A percentile compares a stretch with the other conserved stretches of the same genome.
Conservation (phyloP, 2,113 vertebrate genomes). For the Petrocephalus zakoni region DNA sequence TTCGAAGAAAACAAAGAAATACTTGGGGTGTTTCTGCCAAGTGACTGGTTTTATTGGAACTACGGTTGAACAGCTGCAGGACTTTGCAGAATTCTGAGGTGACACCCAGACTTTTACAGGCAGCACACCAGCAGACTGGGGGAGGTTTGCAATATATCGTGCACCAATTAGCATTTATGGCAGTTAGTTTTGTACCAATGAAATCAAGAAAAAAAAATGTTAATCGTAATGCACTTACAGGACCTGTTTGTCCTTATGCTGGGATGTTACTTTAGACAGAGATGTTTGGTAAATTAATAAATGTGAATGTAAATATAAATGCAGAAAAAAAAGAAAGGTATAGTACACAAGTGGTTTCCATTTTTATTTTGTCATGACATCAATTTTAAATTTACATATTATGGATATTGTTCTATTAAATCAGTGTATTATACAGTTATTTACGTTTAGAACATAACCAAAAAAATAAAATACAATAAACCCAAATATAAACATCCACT, state of each 20-base stretch:
- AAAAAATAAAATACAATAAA: constrained; percentile 44
- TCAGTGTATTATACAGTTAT: constrained; percentile 89
- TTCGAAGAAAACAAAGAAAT: not conserved
- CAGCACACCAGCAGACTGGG: not conserved
- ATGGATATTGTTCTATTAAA: constrained; percentile 77
- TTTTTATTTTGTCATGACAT: constrained; percentile 94
- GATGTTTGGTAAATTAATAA: not conserved
- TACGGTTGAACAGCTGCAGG: constrained; percentile 50
- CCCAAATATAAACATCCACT: constrained; percentile 55
- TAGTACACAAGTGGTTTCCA: constrained; percentile 84
- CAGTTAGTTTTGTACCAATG: not conserved
- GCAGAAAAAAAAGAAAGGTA: constrained; percentile 24
- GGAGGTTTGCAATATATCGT: not conserved
- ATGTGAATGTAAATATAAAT: not conserved
- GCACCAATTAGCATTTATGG: not conserved
- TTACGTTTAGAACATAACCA: constrained; percentile 72
- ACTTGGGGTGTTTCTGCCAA: constrained; percentile 25
- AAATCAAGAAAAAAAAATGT: constrained; percentile 55
- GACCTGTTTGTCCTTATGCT: not conserved
- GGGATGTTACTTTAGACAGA: not conserved
- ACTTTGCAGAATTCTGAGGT: constrained; percentile 17
- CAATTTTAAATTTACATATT: constrained; percentile 94
- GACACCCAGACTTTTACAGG: not conserved
- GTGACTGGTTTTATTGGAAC: constrained; percentile 36
- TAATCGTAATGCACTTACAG: not conserved